Percentiles rank a stretch among this genome's conserved stretches.
Evolutionary conservation across 2,797 vertebrate species (phyloP).

Genomic region (Poliocrania exsul): DNA sequence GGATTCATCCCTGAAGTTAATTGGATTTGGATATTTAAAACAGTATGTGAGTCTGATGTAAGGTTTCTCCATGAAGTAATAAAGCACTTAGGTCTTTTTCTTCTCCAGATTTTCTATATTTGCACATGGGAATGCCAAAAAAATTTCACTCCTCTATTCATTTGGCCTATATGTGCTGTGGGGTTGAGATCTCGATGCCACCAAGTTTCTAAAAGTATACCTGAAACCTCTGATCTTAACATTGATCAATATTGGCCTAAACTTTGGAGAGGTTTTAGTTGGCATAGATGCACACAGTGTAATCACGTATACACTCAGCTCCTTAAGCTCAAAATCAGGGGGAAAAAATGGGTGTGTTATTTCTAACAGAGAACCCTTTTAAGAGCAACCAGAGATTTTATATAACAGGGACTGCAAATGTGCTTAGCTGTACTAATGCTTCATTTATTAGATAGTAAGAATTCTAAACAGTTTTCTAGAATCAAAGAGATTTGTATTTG

Average conservation of each 20-base stretch:
- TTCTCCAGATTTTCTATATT: neutral
- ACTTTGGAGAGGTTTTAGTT: neutral
- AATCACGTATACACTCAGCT: neutral
- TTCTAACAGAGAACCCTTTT: neutral
- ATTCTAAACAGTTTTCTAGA: neutral
- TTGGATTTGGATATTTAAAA: neutral
- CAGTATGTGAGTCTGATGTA: neutral
- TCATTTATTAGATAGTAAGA: constrained; percentile 25
- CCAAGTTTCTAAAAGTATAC: neutral
- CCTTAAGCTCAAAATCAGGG: neutral
- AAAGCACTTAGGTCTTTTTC: neutral
- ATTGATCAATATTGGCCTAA: neutral
- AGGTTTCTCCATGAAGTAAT: neutral
- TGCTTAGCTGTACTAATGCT: neutral
- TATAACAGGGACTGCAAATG: neutral
- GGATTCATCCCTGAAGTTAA: neutral
- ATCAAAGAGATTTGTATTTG: neutral
- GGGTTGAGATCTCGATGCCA: neutral
- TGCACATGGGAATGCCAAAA: neutral
- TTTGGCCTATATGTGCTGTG: neutral
- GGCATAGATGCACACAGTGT: neutral
- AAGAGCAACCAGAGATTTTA: neutral
- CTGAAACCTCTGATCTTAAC: neutral
- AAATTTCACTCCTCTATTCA: neutral
- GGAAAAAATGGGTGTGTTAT: neutral